Evolutionary conservation across 2,113 vertebrate genomes (phyloP), one percentile per base, ranked within the genome.

Genomic region (Sclerurus mexicanus): DNA sequence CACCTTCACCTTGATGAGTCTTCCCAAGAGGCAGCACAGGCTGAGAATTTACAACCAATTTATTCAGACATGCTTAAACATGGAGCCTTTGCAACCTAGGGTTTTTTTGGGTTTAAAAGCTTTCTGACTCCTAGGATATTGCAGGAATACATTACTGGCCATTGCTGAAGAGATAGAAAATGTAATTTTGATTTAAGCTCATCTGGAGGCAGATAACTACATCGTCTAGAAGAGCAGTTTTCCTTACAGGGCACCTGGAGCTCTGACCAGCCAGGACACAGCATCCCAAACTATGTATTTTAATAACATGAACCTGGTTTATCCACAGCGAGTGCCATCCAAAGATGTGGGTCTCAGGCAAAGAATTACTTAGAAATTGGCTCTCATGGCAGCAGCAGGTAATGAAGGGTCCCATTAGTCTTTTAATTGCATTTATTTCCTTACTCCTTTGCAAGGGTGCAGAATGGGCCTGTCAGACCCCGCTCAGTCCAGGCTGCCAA

Each of bases 221-320:
- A 67, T 33, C 16, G 15, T 8, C 33, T 31, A 37, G 14, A 55
- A 85, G 20, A 64, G 25, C n/a, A 46, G 35, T 46, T 46, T 82
- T 74, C 37, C 15, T 82, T 31, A 23, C 15, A 21, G 68, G 28
- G 35, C 78, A 66, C 49, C 59, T 31, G 47, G 49, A 69, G 23
- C 55, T 83, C 49, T 31, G 40, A 23, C 6, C 0, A 0, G 24
- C 8, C 35, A 62, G 39, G 39, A n/a, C 31, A 47, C 21, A 40
- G 13, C 47, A 35, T 10, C 63, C 21, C 1, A 0, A 62, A 49
- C 22, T 27, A 15, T 11, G 42, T 12, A 25, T 39, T 83, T 40
- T 7, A 62, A 47, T 16, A 33, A 62, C 76, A 56, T 1, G 10
- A 90, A 40, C 25, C 17, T n/a, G 37, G 4, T 44, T 91, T 30